Percentiles rank a stretch among this genome's conserved stretches.
Conservation (phyloP, 2,113 vertebrate genomes). For the Cranoglanis bouderius region DNA sequence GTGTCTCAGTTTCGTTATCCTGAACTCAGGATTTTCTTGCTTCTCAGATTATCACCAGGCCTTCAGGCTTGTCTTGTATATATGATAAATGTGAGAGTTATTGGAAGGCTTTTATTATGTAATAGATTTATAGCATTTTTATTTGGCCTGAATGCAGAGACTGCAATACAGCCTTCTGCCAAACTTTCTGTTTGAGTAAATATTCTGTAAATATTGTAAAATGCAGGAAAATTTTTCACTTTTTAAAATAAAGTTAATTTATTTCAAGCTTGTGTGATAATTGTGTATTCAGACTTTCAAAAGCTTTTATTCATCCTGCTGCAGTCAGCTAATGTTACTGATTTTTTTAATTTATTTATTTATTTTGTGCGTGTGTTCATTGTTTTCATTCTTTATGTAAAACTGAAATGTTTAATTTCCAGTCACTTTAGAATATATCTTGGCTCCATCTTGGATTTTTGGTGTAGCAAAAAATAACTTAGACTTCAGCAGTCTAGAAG, state of each 20-base stretch:
- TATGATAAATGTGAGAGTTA: not conserved
- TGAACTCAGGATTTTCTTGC: not conserved
- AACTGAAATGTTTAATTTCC: not conserved
- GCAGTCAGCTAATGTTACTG: not conserved
- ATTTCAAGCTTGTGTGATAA: slow-evolving; percentile 23
- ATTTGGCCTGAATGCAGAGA: not conserved
- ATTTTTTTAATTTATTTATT: too few species aligned
- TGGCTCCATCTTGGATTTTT: not conserved
- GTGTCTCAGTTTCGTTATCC: not conserved
- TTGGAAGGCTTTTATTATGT: slow-evolving; percentile 18
- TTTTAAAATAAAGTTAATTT: slow-evolving; percentile 59
- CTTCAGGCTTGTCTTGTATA: slow-evolving; percentile 14
- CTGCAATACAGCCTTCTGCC: not conserved
- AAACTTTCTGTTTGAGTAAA: slow-evolving; percentile 22
- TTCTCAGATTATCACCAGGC: not conserved
- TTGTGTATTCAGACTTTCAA: not conserved
- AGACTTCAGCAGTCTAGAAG: not conserved
- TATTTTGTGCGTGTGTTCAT: too few species aligned
- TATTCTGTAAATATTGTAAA: slow-evolving; percentile 55
- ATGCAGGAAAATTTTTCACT: slow-evolving; percentile 26
- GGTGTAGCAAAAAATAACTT: not conserved
- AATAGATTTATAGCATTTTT: not conserved
- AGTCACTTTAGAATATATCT: not conserved
- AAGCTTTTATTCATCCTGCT: not conserved
- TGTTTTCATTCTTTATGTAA: not conserved